phyloP scores from a whole-genome alignment of 2,888 invertebrate species.

The Tetramorium bicarinatum region DNA sequence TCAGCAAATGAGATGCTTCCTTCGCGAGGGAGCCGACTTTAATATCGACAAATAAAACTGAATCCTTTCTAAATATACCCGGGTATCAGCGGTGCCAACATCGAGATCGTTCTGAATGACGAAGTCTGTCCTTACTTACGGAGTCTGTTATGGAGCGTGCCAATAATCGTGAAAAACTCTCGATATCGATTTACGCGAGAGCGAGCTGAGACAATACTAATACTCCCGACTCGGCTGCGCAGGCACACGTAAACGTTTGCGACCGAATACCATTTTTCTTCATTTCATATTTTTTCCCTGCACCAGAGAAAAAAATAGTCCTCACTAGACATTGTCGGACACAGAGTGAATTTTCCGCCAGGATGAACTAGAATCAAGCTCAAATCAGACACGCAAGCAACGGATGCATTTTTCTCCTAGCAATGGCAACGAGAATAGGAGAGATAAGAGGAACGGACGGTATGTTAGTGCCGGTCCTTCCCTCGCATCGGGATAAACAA shows the following conservation, averaged over 20 bases:
- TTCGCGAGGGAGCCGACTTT: slow-evolving; percentile 38
- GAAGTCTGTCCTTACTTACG: slow-evolving; percentile 64
- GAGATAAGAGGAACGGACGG: slow-evolving; percentile 11
- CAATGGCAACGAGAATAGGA: not conserved
- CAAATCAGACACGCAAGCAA: not conserved
- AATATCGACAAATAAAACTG: slow-evolving; percentile 77
- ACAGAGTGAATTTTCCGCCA: slow-evolving; percentile 2
- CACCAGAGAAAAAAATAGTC: not conserved
- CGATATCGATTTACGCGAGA: slow-evolving; percentile 60
- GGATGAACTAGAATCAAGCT: not conserved
- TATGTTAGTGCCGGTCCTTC: slow-evolving; percentile 29
- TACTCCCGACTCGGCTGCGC: slow-evolving; percentile 33
- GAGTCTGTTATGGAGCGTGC: slow-evolving; percentile 51
- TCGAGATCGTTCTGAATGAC: slow-evolving; percentile 71
- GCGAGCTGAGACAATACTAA: slow-evolving; percentile 42
- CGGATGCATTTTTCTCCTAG: not conserved
- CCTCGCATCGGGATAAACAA: slow-evolving; percentile 54
- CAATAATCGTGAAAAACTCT: slow-evolving; percentile 63
- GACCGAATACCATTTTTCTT: slow-evolving; percentile 47
- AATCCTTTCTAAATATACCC: slow-evolving; percentile 79
- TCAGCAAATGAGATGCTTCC: slow-evolving; percentile 65
- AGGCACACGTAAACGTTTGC: slow-evolving; percentile 66
- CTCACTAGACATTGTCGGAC: slow-evolving; percentile 21
- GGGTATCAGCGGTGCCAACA: slow-evolving; percentile 77
- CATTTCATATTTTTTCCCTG: slow-evolving; percentile 35